Conservation (phyloP, 1,140 invertebrate species). For the Sitodiplosis mosellana region DNA sequence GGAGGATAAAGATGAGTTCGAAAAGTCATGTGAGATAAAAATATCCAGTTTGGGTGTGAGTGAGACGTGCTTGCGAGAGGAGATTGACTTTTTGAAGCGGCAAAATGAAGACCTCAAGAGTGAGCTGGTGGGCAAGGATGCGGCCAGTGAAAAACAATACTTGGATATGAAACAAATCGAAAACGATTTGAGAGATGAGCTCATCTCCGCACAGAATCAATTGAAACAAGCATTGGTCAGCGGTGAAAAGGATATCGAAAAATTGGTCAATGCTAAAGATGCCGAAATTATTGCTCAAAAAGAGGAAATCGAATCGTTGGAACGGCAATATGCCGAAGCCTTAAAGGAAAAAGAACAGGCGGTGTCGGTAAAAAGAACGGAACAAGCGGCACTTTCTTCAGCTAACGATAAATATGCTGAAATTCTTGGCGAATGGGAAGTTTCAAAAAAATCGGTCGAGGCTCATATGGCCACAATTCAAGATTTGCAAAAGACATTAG, state of each 20-base stretch:
- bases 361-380: neutral
- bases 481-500: too few relatives aligned
- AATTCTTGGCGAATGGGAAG: too few relatives aligned
- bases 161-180: constrained; percentile 21
- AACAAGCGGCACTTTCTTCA: too few relatives aligned
- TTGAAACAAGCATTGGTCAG: constrained; percentile 5
- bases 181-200: constrained; percentile 20
- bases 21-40: neutral
- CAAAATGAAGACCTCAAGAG: constrained; percentile 18
- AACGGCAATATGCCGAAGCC: neutral
- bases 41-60: constrained; percentile 15
- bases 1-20: too few relatives aligned
- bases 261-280: neutral
- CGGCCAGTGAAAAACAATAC: constrained; percentile 11
- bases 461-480: too few relatives aligned
- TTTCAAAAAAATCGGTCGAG: too few relatives aligned
- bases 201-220: constrained; percentile 11
- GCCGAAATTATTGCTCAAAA: neutral
- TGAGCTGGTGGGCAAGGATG: constrained; percentile 14
- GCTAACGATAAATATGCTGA: too few relatives aligned
- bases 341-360: neutral
- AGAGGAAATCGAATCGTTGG: neutral
- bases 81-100: constrained; percentile 27
- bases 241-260: neutral
- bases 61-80: constrained; percentile 19